phyloP scores from a whole-genome alignment of 1,140 invertebrate genomes.

The Drosophila kikkawai region DNA sequence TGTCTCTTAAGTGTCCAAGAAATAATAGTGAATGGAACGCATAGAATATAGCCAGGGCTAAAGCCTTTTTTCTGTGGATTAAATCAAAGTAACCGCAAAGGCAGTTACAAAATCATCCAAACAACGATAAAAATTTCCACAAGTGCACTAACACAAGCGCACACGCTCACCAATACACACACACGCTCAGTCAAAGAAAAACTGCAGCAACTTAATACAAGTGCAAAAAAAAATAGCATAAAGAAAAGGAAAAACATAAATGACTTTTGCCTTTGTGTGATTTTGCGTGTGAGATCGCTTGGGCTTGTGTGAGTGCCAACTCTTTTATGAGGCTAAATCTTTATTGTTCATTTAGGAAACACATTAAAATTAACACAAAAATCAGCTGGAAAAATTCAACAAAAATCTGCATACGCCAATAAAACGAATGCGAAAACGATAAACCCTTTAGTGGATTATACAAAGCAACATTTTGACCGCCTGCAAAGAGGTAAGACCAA shows the following conservation, averaged over 20 bases:
- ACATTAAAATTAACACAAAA: conserved; percentile 17
- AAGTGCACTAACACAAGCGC: conserved; percentile 37
- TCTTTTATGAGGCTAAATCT: conserved; percentile 25
- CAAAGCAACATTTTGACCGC: conserved; percentile 6
- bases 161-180: conserved; percentile 9
- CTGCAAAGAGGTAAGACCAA: conserved; percentile 43
- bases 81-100: conserved; percentile 42
- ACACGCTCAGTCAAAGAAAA: conserved; percentile 30
- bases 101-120: conserved; percentile 52
- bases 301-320: conserved; percentile 26
- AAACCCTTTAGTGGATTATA: conserved; percentile 47
- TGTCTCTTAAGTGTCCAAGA: neutral
- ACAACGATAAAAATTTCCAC: conserved; percentile 52
- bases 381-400: conserved; percentile 14
- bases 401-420: conserved; percentile 2
- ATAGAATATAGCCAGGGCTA: neutral
- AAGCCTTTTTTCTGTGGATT: conserved; percentile 15
- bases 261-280: conserved; percentile 43
- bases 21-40: conserved; percentile 5
- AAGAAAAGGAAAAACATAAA: conserved; percentile 32
- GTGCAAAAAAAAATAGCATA: conserved; percentile 19
- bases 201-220: conserved; percentile 32
- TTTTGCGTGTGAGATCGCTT: conserved; percentile 30
- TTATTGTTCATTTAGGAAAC: conserved; percentile 47
- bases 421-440: conserved; percentile 9